These are phyloP conservation scores for Malurus elegans DNA, from an alignment of 2,113 vertebrate genomes.

Conservation along the genomic window DNA sequence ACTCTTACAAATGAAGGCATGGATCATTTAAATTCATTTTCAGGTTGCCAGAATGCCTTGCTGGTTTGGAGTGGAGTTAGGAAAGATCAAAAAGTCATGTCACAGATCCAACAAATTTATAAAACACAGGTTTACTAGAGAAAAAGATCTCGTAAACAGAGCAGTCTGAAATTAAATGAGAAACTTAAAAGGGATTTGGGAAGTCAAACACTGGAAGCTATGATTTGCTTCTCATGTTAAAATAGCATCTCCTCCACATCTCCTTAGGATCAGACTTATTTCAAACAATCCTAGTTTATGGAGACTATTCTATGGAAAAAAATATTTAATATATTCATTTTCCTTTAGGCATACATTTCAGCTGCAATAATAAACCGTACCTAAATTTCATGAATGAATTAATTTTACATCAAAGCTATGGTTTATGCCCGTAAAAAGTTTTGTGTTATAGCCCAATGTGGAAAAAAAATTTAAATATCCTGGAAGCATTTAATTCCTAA, in stretches of 20 bases:
- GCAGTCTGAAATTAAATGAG: constrained; percentile 59
- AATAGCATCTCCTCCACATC: constrained; percentile 58
- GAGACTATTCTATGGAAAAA: constrained; percentile 22
- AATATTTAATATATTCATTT: constrained; percentile 32
- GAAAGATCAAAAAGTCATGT: background rate
- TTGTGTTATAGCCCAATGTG: background rate
- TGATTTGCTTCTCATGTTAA: constrained; percentile 67
- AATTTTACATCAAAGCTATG: constrained; percentile 4
- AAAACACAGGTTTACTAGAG: constrained; percentile 56
- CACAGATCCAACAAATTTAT: background rate
- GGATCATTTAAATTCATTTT: background rate
- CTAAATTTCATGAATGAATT: background rate
- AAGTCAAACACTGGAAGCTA: constrained; percentile 72
- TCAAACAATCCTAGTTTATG: constrained; percentile 59
- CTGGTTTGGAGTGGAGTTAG: background rate
- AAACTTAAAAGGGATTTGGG: constrained; percentile 69
- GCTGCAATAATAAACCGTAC: constrained; percentile 25
- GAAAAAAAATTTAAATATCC: constrained; percentile 18
- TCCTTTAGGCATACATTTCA: constrained; percentile 33
- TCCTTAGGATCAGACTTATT: constrained; percentile 46
- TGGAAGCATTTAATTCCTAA: constrained; percentile 15
- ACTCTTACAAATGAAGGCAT: background rate
- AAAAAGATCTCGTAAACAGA: constrained; percentile 70
- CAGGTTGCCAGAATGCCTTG: background rate
- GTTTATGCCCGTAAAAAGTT: background rate